Percentiles rank a stretch among this genome's conserved stretches.
Evolutionary conservation across 1,140 invertebrate species (phyloP).

Genomic region (Drosophila guanche): DNA sequence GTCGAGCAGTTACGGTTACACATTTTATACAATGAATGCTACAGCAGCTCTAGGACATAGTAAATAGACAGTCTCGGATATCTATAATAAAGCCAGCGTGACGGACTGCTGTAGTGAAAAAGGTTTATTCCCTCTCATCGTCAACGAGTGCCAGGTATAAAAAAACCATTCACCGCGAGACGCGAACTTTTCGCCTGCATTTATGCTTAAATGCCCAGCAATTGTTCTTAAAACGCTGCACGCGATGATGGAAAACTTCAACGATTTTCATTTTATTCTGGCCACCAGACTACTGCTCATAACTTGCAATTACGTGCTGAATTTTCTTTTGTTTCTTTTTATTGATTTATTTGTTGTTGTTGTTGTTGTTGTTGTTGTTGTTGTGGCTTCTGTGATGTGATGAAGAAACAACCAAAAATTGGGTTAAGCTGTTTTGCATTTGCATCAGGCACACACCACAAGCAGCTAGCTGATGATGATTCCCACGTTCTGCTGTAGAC

Average conservation of each 20-base stretch:
- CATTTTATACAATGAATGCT: no score
- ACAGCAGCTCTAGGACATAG: no score
- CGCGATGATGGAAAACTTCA: constrained; percentile 74
- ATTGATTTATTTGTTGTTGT: constrained; percentile 32
- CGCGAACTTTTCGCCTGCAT: constrained; percentile 66
- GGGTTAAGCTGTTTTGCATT: constrained; percentile 57
- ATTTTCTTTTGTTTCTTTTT: constrained; percentile 48
- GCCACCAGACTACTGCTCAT: constrained; percentile 22
- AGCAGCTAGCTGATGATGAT: constrained; percentile 20
- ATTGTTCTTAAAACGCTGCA: constrained; percentile 76
- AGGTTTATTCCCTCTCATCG: no score
- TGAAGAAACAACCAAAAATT: constrained; percentile 31
- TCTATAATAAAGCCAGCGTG: no score
- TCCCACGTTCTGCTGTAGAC: constrained; percentile 28
- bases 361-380: constrained; percentile 15
- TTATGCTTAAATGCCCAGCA: constrained; percentile 76
- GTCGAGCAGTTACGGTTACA: no score
- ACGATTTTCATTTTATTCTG: constrained; percentile 63
- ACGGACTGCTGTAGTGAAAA: no score
- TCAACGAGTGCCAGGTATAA: constrained; percentile 8
- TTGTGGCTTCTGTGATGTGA: not conserved
- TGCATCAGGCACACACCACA: constrained; percentile 25
- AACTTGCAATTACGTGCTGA: constrained; percentile 47
- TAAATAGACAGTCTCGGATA: no score
- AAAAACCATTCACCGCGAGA: constrained; percentile 13